A percentile compares a stretch with the other conserved stretches of the same genome.
These are phyloP conservation scores for Timema podura DNA, from an alignment of 2,888 invertebrate species.

Conservation along the genomic window DNA sequence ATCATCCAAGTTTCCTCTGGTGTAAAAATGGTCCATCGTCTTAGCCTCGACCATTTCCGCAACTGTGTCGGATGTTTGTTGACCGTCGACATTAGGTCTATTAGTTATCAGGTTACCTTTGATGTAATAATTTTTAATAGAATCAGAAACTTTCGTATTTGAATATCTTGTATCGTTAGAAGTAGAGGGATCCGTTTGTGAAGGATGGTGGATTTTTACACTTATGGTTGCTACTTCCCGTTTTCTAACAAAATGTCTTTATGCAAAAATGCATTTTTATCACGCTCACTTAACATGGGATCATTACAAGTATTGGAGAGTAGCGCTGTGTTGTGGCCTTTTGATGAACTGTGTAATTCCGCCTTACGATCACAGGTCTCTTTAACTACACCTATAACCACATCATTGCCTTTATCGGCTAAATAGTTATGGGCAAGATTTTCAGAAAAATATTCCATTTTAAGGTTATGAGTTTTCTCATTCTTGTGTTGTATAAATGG, in stretches of 20 bases:
- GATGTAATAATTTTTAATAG: background rate
- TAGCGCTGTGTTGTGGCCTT: constrained; percentile 3
- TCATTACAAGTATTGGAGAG: background rate
- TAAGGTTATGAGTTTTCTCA: no score
- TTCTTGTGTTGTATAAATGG: constrained; percentile 18
- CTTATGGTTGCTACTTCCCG: constrained; percentile 6
- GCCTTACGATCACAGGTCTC: constrained; percentile 9
- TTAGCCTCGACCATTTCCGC: constrained; percentile 21
- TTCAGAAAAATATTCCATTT: no score
- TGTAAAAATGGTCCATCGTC: constrained; percentile 26
- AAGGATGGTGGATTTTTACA: no score
- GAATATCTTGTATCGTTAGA: no score
- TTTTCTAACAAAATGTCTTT: constrained; percentile 25
- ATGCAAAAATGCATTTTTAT: constrained; percentile 23
- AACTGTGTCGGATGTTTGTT: constrained; percentile 13
- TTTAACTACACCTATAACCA: no score
- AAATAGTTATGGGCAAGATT: no score
- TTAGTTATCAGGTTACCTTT: background rate
- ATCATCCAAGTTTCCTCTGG: constrained; percentile 20
- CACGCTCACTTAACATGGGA: constrained; percentile 23
- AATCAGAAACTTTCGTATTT: no score
- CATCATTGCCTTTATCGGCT: no score
- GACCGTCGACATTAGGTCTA: constrained; percentile 3
- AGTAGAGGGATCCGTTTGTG: no score
- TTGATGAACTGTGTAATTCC: constrained; percentile 19